These are phyloP conservation scores for Cryptoblepharus egeriae DNA, from an alignment of 2,797 vertebrate genomes.

Conservation along the genomic window DNA sequence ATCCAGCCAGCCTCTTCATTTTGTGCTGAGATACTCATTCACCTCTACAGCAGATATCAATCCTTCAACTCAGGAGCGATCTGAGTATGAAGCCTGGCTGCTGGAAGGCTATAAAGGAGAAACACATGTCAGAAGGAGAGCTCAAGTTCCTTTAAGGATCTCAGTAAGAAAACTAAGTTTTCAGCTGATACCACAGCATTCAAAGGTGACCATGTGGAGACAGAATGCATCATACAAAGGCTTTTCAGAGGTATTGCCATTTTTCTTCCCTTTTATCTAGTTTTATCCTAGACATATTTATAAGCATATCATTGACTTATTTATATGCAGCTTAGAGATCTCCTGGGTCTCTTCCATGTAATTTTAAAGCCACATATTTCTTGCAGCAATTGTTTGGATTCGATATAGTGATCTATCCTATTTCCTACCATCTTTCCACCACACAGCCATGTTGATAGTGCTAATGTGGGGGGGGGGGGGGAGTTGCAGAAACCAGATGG, in stretches of 20 bases:
- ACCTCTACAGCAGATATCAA: not conserved
- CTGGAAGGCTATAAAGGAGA: conserved; percentile 24
- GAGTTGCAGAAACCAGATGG: too few species aligned
- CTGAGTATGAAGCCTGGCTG: conserved; percentile 10
- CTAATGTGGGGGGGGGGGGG: too few species aligned
- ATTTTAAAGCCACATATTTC: not conserved
- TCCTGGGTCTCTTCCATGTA: not conserved
- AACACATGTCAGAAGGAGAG: conserved; percentile 6
- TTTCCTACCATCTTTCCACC: too few species aligned
- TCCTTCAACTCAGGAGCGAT: conserved; percentile 43
- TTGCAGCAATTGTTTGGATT: not conserved
- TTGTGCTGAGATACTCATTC: not conserved
- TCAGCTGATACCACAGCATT: conserved; percentile 24
- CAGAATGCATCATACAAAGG: conserved; percentile 15
- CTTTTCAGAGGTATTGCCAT: conserved; percentile 13
- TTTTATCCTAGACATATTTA: not conserved
- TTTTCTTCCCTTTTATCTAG: not conserved
- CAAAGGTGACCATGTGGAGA: conserved; percentile 9
- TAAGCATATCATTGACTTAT: too few species aligned
- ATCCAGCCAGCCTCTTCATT: not conserved
- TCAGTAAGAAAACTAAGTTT: conserved; percentile 19
- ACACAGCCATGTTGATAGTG: too few species aligned
- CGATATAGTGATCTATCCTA: too few species aligned
- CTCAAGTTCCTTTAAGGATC: not conserved
- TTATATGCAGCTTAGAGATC: not conserved